A percentile compares a stretch with the other conserved stretches of the same genome.
phyloP scores from a whole-genome alignment of 2,797 vertebrate species.

The Xiphorhynchus erythropygius region DNA sequence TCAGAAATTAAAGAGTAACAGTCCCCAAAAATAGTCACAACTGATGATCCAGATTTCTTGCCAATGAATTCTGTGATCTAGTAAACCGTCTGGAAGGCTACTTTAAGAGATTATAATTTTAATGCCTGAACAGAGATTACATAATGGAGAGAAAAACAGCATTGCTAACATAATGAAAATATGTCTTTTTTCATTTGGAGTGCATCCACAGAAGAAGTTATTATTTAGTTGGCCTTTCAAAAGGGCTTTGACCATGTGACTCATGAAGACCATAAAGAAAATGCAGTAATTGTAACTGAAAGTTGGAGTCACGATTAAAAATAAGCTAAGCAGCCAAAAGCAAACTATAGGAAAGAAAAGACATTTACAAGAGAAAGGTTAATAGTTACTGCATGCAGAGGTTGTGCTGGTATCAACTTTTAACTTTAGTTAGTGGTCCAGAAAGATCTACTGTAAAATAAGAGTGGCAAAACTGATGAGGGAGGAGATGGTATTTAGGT shows the following conservation, averaged over 20 bases:
- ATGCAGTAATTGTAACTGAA: not conserved
- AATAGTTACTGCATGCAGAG: not conserved
- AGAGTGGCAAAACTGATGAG: not conserved
- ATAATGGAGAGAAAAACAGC: not conserved
- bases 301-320: not conserved
- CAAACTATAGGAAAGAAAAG: not conserved
- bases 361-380: not conserved
- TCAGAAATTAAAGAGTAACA: not conserved
- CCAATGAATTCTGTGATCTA: not conserved
- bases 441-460: not conserved
- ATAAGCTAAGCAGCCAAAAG: not conserved
- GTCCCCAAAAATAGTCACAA: not conserved
- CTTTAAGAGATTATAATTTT: slow-evolving; percentile 19
- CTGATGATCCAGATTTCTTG: not conserved
- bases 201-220: not conserved
- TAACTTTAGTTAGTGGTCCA: not conserved
- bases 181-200: not conserved
- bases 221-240: slow-evolving; percentile 24
- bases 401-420: not conserved
- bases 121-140: not conserved
- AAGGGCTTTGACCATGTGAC: not conserved
- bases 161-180: not conserved
- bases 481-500: not conserved
- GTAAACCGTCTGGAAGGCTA: not conserved
- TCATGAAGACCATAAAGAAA: not conserved